Percentiles rank a stretch among this genome's conserved stretches.
Evolutionary conservation across 2,113 vertebrate species (phyloP).

Genomic region (Microtus oregoni): DNA sequence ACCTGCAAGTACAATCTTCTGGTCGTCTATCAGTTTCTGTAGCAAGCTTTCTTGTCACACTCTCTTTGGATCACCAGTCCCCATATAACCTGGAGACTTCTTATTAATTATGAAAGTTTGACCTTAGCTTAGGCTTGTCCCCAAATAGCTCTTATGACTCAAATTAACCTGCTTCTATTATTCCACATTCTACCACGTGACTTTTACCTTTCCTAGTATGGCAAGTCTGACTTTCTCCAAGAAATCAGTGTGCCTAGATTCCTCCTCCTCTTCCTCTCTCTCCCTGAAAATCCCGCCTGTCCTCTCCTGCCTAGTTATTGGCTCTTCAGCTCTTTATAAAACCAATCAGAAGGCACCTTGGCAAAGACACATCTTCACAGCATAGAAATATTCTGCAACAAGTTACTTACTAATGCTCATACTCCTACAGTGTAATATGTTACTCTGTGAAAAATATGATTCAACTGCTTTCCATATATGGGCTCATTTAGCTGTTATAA

Average conservation of each 20-base stretch:
- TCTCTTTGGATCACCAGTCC: not conserved
- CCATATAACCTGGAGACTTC: not conserved
- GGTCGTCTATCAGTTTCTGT: not conserved
- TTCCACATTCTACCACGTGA: not conserved
- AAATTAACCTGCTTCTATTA: not conserved
- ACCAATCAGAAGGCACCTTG: not conserved
- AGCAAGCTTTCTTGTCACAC: not conserved
- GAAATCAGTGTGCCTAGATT: not conserved
- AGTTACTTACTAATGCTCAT: not conserved
- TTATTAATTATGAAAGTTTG: not conserved
- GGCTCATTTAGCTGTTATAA: not conserved
- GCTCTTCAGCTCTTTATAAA: not conserved
- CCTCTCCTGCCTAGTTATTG: not conserved
- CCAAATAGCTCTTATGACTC: not conserved
- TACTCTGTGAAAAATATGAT: conserved; percentile 7
- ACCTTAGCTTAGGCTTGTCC: not conserved
- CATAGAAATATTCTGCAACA: not conserved
- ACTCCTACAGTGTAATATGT: not conserved
- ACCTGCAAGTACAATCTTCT: not conserved
- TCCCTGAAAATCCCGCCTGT: not conserved
- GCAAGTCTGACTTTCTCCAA: not conserved
- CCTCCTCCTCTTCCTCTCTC: not conserved
- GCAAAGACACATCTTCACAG: not conserved
- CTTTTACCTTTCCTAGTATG: not conserved
- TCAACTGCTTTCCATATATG: not conserved